These are phyloP conservation scores for Triplophysa tibetana DNA, from an alignment of 2,113 vertebrate species.

Conservation along the genomic window DNA sequence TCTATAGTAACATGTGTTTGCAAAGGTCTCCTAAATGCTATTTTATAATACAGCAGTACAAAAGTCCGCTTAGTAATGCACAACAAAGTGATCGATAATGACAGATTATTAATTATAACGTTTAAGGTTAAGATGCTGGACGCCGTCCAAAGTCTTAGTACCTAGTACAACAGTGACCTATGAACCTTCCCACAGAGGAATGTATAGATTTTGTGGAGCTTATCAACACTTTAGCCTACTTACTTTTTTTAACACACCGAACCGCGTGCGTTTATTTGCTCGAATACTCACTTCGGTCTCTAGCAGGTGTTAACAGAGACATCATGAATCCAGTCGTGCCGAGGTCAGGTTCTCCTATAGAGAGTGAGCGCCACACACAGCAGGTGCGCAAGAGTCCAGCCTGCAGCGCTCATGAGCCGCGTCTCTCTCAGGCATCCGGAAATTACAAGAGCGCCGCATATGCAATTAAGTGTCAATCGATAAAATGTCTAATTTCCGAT, in stretches of 20 bases:
- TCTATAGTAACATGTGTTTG: not conserved
- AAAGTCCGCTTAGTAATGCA: not conserved
- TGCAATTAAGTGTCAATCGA: not conserved
- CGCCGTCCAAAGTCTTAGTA: not conserved
- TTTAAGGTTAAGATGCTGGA: not conserved
- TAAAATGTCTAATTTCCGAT: not conserved
- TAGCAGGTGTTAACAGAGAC: constrained; percentile 42
- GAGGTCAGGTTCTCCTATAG: constrained; percentile 16
- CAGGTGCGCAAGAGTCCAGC: constrained; percentile 40
- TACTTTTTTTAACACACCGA: not conserved
- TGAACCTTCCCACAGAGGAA: not conserved
- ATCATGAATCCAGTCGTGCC: constrained; percentile 27
- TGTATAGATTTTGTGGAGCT: constrained; percentile 5
- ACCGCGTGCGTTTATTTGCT: not conserved
- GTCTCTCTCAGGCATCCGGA: constrained; percentile 10
- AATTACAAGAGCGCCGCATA: constrained; percentile 12
- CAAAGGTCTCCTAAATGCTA: not conserved
- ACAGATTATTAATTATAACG: not conserved
- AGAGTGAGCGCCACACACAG: constrained; percentile 30
- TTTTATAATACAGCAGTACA: not conserved
- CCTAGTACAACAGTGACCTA: not conserved
- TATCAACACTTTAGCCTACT: not conserved
- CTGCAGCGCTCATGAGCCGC: constrained; percentile 11
- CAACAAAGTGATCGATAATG: not conserved
- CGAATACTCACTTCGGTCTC: constrained; percentile 40